Base-by-base conservation (phyloP, 2,797 vertebrate species). In the Enteromius argenteus region DNA sequence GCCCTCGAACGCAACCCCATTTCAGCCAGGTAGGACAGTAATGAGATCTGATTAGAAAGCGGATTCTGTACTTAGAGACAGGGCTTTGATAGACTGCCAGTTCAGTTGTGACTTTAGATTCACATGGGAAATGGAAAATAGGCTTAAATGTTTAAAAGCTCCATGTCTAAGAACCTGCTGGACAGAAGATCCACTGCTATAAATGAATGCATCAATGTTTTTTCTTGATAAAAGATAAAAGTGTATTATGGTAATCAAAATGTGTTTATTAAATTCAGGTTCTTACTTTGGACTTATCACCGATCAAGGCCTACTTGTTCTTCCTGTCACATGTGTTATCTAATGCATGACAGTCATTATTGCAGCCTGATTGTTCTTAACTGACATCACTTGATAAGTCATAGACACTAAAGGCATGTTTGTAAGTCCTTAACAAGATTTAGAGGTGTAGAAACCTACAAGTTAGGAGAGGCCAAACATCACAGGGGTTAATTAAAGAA, bases 21-120 rank as follows among this genome's bases (percentile, higher is more conserved):
- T 79, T 81, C 58, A 68, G 53, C 76, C 71, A 85, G 80, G 83
- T 35, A 88, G 81, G 74, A 74, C 79, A 66, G 83, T 87, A 90
- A 90, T 86, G 80, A 78, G 87, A 89, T 91, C 87, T 83, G 88
- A 88, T 86, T 51, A 77, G 14, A 80, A 87, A 89, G 75, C 30
- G 39, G 81, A 88, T 86, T 87, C 79, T 75, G 69, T 64, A 79
- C 84, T 87, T 79, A 84, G 81, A 86, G 85, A 86, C 83, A 69
- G 56, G 66, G 78, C 71, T 88, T 62, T 88, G 84, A 86, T 77
- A 46, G n/a, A 62, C 67, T 87, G 78, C 84, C 87, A 84, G 67
- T 85, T 86, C 56, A 85, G 80, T 44, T 39, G 68, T 73, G 79
- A 84, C 62, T 73, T 76, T 62, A 56, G 60, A 68, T 72, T 75